Percentiles rank a stretch among this genome's conserved stretches.
Conservation (phyloP, 2,888 invertebrate species). For the Ashinkailepas kermadecensis region DNA sequence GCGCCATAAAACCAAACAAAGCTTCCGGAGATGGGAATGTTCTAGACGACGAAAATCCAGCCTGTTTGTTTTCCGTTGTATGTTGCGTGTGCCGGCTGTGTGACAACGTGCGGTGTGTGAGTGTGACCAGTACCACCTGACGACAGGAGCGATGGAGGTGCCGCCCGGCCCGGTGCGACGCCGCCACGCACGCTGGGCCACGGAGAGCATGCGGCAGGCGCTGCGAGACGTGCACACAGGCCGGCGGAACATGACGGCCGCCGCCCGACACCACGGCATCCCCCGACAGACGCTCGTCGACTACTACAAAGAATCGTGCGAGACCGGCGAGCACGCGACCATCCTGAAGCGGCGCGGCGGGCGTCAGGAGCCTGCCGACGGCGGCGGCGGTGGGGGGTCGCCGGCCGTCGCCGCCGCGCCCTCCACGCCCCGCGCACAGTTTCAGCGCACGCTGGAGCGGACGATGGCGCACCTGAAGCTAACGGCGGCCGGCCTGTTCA, state of each 20-base stretch:
- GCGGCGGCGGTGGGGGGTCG: not conserved
- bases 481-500: constrained; percentile 1
- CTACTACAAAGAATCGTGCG: constrained; percentile 20
- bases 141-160: not conserved
- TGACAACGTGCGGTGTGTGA: too few species aligned
- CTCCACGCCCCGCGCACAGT: not conserved
- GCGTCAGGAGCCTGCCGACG: not conserved
- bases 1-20: too few species aligned
- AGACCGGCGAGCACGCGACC: constrained; percentile 21
- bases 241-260: constrained; percentile 14
- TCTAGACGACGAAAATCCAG: too few species aligned
- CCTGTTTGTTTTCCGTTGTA: too few species aligned
- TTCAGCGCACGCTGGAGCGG: constrained; percentile 15
- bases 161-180: constrained; percentile 1
- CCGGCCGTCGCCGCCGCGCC: not conserved
- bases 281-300: constrained; percentile 20
- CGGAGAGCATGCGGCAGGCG: constrained; percentile 20
- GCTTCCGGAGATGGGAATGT: too few species aligned
- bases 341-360: constrained; percentile 21
- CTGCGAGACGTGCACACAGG: constrained; percentile 20
- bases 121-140: too few species aligned
- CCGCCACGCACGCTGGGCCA: constrained; percentile 12
- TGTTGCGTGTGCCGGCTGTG: too few species aligned
- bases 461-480: constrained; percentile 21
- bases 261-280: constrained; percentile 12